A percentile compares a stretch with the other conserved stretches of the same genome.
Conservation (phyloP, 1,140 invertebrate species). For the Megalonaias nervosa region DNA sequence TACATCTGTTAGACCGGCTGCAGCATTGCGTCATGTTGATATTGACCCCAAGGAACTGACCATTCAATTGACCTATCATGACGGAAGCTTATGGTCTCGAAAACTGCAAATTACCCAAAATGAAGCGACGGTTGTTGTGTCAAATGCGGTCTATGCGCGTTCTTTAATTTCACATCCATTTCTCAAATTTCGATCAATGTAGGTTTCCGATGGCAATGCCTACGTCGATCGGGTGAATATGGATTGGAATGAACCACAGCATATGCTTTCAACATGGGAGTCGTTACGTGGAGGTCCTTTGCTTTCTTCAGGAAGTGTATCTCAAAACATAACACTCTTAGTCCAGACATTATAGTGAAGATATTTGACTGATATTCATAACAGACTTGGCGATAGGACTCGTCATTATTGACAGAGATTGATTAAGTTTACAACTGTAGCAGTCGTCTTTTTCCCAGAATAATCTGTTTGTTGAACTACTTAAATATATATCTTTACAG, state of each 20-base stretch:
- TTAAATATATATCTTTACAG: too few species aligned
- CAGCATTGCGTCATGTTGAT: constrained; percentile 39
- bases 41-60: constrained; percentile 31
- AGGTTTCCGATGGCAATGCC: constrained; percentile 50
- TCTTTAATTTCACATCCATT: constrained; percentile 34
- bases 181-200: constrained; percentile 53
- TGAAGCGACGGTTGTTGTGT: constrained; percentile 37
- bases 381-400: too few species aligned
- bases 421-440: too few species aligned
- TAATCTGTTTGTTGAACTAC: too few species aligned
- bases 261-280: constrained; percentile 36
- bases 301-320: background rate
- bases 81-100: constrained; percentile 34
- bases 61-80: constrained; percentile 38
- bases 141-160: constrained; percentile 19
- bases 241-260: constrained; percentile 29
- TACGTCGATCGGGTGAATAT: constrained; percentile 51
- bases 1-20: constrained; percentile 31
- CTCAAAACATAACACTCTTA: constrained; percentile 17
- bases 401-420: too few species aligned
- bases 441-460: too few species aligned
- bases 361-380: constrained; percentile 14
- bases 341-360: constrained; percentile 51
- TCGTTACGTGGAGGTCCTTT: constrained; percentile 38
- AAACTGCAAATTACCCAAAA: constrained; percentile 25